Base-by-base conservation (phyloP, 2,113 vertebrate species). In the Semicossyphus pulcher region DNA sequence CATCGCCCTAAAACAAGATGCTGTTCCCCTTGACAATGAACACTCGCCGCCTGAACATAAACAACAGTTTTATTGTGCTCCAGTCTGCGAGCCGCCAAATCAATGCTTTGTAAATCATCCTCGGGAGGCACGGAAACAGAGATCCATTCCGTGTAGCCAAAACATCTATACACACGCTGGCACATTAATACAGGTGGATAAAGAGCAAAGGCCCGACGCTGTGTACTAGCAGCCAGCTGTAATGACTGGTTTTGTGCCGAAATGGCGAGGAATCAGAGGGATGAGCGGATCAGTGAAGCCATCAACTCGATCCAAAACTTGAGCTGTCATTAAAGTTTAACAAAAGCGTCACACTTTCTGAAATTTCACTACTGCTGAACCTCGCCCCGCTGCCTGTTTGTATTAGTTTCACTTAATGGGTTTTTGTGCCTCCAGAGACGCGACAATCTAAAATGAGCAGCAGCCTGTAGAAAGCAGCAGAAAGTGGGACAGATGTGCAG, bases 31-130 rank as follows among this genome's bases (percentile, higher is more conserved):
- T 73, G 84, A 88, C 84, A 83, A 76, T 83, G 83, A 91, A 85
- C 67, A 78, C 71, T 32, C 72, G 32, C 51, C 0, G 53, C 47
- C 70, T 45, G 68, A 82, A 74, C 71, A 81, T 91, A 91, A 89
- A 88, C 90, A 89, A 74, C 49, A 5, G 28, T 86, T 92, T 91
- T 90, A 94, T 88, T 86, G 85, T 83, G 77, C 72, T 72, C 56
- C 57, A 57, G 78, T 42, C 49, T 41, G 68, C 21, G 59, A 65
- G 68, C 80, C 52, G 76, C 75, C 73, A 83, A 64, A 86, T 89
- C 86, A 49, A 74, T 82, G 76, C 74, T 81, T 77, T 78, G 81
- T 90, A 90, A 89, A 91, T 92, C 83, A 86, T 80, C 72, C 78
- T 57, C 49, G 11, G 67, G 76, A 74, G 54, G 53, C 81, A 57